Base-by-base conservation (phyloP, 2,113 vertebrate genomes). In the Panurus biarmicus region DNA sequence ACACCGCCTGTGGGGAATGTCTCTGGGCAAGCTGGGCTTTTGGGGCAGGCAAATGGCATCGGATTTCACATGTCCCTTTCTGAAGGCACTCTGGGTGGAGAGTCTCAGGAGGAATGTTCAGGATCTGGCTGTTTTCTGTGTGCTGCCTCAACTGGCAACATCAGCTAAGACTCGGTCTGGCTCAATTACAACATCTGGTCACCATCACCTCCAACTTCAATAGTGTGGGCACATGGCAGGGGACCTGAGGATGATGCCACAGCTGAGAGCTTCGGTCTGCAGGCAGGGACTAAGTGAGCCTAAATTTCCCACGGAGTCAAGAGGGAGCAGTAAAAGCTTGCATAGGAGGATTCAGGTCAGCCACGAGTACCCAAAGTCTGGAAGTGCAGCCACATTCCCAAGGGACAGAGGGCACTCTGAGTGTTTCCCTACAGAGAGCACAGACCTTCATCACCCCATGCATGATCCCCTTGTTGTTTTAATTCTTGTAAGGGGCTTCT, bases 61-160 rank as follows among this genome's bases (percentile, higher is more conserved):
- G 48, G 24, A 66, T 80, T 61, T 48, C 13, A 0, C 8, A 10
- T 1, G 7, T 8, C 25, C 38, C 23, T 36, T 54, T 64, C 67
- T 73, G 58, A 79, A 73, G 4, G 15, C 14, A 20, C 7, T 47
- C 60, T 11, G 33, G 9, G 31, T 24, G 45, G 31, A 44, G 5
- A 54, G 19, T 4, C 22, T 48, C 10, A 18, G 31, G 17, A 67
- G 33, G n/a, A 75, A 57, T 0, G 0, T 4, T 31, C 0, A 3
- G 13, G 14, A 61, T 15, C 8, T 2, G 12, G 33, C 18, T 35
- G 25, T 54, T 86, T 25, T 36, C 36, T 40, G 1, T 2, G 28
- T 3, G 1, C n/a, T 48, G 35, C 35, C 35, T 67, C 33, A 64
- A 40, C 24, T 44, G 58, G 62, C n/a, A 90, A 38, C 29, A 76